phyloP scores from a whole-genome alignment of 2,113 vertebrate species.

The Nyctereutes procyonoides region DNA sequence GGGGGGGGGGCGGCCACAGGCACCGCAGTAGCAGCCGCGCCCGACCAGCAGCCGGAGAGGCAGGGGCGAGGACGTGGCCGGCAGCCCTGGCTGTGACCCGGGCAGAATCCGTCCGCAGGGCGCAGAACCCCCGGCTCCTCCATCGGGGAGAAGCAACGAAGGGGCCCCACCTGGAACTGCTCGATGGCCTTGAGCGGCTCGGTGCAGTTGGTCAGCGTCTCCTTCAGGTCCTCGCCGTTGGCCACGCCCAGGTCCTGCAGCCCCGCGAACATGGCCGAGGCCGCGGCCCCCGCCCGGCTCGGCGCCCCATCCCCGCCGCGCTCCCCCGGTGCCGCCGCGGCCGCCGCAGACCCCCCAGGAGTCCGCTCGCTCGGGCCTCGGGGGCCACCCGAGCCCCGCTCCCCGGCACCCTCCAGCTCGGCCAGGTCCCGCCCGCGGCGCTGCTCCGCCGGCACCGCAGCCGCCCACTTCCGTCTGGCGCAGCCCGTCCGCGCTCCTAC shows the following conservation, averaged over 20 bases:
- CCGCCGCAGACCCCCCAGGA: not conserved
- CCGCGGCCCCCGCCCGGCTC: not conserved
- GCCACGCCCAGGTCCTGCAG: conserved; percentile 96
- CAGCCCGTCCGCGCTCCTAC: not conserved
- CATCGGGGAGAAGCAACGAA: too few relatives aligned
- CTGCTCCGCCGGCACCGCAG: not conserved
- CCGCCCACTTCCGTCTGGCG: conserved; percentile 61
- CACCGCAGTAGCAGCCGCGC: not conserved
- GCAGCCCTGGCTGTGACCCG: not conserved
- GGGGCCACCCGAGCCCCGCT: conserved; percentile 49
- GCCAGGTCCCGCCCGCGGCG: not conserved
- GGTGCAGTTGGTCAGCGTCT: conserved; percentile 98
- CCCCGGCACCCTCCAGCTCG: conserved; percentile 77
- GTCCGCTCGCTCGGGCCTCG: conserved; percentile 41
- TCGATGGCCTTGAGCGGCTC: conserved; percentile 99
- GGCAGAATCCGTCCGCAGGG: not conserved
- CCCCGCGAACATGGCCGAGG: conserved; percentile 92
- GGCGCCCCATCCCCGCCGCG: conserved; percentile 33
- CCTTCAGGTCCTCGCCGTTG: conserved; percentile 97
- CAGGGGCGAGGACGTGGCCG: not conserved
- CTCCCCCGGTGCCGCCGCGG: not conserved
- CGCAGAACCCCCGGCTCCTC: not conserved
- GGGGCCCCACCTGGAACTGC: conserved; percentile 94
- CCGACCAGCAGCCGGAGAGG: too few relatives aligned
- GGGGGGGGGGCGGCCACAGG: too few relatives aligned